Percentiles rank a stretch among this genome's conserved stretches.
Evolutionary conservation across 2,888 invertebrate genomes (phyloP).

Genomic region (Tetrapedia diversipes): DNA sequence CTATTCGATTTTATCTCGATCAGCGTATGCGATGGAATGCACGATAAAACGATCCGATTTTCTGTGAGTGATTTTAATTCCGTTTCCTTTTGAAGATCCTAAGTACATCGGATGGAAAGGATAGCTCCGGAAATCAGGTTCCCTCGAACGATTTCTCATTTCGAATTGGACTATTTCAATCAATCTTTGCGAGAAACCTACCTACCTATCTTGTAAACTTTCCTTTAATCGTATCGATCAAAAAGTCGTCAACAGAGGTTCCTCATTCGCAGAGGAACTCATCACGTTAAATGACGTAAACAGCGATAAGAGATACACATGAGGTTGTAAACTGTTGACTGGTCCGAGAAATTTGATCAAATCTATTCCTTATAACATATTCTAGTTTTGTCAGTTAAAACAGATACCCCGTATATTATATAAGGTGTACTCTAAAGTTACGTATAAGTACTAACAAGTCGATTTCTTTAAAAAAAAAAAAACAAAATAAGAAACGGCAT

Average conservation of each 20-base stretch:
- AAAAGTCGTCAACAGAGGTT: conserved; percentile 18
- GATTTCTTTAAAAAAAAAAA: too few species aligned
- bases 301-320: conserved; percentile 1
- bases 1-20: conserved; percentile 49
- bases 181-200: neutral
- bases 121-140: conserved; percentile 28
- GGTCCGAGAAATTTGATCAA: conserved; percentile 31
- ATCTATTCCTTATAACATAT: too few species aligned
- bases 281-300: conserved; percentile 6
- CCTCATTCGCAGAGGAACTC: neutral
- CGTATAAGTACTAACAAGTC: too few species aligned
- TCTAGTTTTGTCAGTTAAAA: too few species aligned
- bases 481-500: too few species aligned
- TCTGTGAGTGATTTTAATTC: conserved; percentile 19
- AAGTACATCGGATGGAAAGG: conserved; percentile 3
- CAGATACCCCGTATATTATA: too few species aligned
- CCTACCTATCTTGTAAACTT: conserved; percentile 28
- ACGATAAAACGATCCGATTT: conserved; percentile 57
- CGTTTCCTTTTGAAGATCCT: neutral
- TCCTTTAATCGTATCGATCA: conserved; percentile 15
- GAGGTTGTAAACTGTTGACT: neutral
- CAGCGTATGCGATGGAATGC: neutral
- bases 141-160: neutral
- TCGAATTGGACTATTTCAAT: conserved; percentile 24
- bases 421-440: too few species aligned